phyloP scores from a whole-genome alignment of 2,797 vertebrate species.

The Cossypha dichroa region DNA sequence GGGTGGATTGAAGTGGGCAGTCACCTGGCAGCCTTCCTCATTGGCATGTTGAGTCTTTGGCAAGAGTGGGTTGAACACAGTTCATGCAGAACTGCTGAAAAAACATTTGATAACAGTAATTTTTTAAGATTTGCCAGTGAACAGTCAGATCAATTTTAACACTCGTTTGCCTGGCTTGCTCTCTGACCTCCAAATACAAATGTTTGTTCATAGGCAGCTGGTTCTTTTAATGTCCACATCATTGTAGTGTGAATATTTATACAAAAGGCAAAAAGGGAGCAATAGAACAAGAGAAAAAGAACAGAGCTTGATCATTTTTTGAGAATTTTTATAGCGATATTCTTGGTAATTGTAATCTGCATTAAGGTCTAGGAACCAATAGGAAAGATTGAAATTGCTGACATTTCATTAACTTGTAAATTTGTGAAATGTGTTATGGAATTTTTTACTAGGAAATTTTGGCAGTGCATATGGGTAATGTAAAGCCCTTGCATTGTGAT shows the following conservation, averaged over 20 bases:
- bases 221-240: background rate
- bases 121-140: background rate
- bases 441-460: background rate
- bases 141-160: background rate
- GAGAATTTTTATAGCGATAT: background rate
- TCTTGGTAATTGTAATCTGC: background rate
- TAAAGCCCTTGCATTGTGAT: background rate
- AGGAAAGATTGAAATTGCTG: background rate
- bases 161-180: background rate
- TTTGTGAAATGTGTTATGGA: background rate
- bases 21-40: background rate
- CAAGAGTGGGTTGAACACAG: background rate
- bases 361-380: background rate
- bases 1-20: background rate
- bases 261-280: conserved; percentile 3
- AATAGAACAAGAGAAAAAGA: background rate
- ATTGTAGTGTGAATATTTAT: background rate
- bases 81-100: background rate
- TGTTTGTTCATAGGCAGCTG: conserved; percentile 17
- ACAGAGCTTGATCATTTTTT: background rate
- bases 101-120: background rate
- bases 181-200: conserved; percentile 21
- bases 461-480: background rate
- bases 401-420: background rate
- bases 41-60: background rate